phyloP scores from a whole-genome alignment of 23 tunicate species.

The Trididemnum clinides region DNA sequence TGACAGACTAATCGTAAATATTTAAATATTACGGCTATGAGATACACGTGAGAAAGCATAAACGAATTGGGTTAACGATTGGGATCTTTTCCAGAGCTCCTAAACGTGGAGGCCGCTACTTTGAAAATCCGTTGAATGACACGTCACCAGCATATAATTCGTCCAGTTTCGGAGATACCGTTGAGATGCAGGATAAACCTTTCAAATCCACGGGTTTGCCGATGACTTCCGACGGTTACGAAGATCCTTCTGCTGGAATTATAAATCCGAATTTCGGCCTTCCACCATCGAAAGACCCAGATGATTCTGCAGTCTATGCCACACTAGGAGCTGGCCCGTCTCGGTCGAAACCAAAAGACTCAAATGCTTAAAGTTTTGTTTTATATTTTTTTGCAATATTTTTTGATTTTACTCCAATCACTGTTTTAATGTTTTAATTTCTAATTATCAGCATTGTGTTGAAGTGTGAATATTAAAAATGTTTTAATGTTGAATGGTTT shows the following conservation, averaged over 20 bases:
- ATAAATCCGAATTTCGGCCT: slow-evolving; percentile 37
- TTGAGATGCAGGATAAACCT: slow-evolving; percentile 18
- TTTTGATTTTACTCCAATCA: no score
- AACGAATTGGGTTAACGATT: no score
- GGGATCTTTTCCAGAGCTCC: neutral
- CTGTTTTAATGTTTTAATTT: no score
- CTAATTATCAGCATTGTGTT: no score
- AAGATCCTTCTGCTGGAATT: slow-evolving; percentile 29
- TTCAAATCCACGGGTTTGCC: neutral
- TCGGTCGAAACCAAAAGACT: slow-evolving; percentile 10
- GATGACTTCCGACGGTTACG: neutral
- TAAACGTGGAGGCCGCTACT: slow-evolving; percentile 35
- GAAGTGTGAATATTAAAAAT: no score
- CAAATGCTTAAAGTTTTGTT: slow-evolving; percentile 15
- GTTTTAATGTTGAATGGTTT: no score
- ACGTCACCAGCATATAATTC: slow-evolving; percentile 41
- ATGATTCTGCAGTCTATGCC: slow-evolving; percentile 34
- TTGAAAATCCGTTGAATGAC: slow-evolving; percentile 54
- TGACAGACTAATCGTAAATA: no score
- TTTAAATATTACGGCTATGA: no score
- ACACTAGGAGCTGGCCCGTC: slow-evolving; percentile 51
- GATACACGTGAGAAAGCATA: no score
- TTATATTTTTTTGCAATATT: neutral
- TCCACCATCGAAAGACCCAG: neutral
- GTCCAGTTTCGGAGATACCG: slow-evolving; percentile 41